phyloP scores from a whole-genome alignment of 2,797 vertebrate species.

The Distichodus sexfasciatus region DNA sequence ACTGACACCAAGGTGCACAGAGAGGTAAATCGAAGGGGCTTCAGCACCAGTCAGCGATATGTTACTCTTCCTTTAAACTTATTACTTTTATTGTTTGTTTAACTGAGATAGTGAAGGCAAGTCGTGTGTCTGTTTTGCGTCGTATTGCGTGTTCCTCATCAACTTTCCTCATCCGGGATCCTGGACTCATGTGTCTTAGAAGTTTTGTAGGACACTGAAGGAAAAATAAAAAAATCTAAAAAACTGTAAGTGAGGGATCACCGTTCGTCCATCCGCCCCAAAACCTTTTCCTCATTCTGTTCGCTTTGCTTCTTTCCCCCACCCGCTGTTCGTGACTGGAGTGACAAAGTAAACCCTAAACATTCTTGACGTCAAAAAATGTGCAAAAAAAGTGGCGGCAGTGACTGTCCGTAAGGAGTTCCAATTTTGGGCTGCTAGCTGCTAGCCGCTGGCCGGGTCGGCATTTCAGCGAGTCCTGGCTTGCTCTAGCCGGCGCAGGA shows the following conservation, averaged over 20 bases:
- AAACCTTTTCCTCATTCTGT: conserved; percentile 46
- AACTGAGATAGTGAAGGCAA: conserved; percentile 54
- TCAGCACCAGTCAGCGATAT: conserved; percentile 91
- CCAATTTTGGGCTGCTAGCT: conserved; percentile 37
- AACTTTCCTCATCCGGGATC: conserved; percentile 13
- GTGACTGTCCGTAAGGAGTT: conserved; percentile 81
- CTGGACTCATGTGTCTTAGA: not conserved
- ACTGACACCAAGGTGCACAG: conserved; percentile 84
- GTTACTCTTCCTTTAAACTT: conserved; percentile 51
- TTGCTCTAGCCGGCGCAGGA: conserved; percentile 87
- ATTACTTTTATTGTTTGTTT: conserved; percentile 26
- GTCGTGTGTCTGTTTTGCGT: conserved; percentile 27
- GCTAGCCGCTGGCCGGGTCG: conserved; percentile 15
- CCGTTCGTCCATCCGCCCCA: conserved; percentile 20
- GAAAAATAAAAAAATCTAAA: conserved; percentile 36
- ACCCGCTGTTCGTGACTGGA: conserved; percentile 79
- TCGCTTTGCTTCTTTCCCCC: conserved; percentile 47
- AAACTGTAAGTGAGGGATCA: conserved; percentile 40
- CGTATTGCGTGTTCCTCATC: conserved; percentile 27
- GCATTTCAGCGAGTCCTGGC: conserved; percentile 88
- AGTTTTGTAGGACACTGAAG: conserved; percentile 17
- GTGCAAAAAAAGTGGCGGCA: conserved; percentile 99
- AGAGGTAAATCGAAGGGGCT: conserved; percentile 87
- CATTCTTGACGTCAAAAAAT: conserved; percentile 99
- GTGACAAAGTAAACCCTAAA: conserved; percentile 92